Evolutionary conservation across 2,797 vertebrate species (phyloP), one percentile per base, ranked within the genome.

Genomic region (Enteromius radiatus): DNA sequence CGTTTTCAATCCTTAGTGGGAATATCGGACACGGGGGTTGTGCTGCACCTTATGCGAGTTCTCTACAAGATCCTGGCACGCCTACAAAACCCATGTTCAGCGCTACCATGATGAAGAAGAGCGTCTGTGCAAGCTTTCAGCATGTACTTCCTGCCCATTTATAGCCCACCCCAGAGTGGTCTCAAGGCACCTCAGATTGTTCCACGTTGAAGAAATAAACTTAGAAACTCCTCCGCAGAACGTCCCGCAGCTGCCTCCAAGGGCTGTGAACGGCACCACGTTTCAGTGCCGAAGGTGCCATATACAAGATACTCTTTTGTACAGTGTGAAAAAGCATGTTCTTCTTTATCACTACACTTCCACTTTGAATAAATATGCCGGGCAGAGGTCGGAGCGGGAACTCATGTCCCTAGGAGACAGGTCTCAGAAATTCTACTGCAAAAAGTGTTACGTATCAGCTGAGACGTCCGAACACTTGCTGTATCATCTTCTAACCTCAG

Each of bases 21-120:
- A 94, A 73, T 99, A 99, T 81, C 96, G 98, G 80, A 96, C 97
- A 76, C 96, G 95, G 87, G 91, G 95, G 0, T 94, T 97, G 89
- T 99, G 98, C 92, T 99, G 98, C 85, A 94, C 89, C 86, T 92
- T 99, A 88, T 99, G 98, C 91, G 96, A 96, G 84, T 99, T 97
- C 87, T 98, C 97, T 0, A 95, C 97, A 11, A 96, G 96, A 71
- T 94, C 96, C 85, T 94, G 96, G 87, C 92, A 95, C 88, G 95
- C 96, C 49, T 97, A 96, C 93, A 96, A 94, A 92, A 95, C 92
- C 85, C 97, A 99, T 33, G 89, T 99, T 64, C 93, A 95, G 28
- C 96, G 96, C 68, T 95, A 92, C 91, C 98, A 99, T 31, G 94
- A 95, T 31, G 96, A 97, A 36, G 94, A 97, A 85, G 89, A 96